Percentiles rank a stretch among this genome's conserved stretches.
Evolutionary conservation across 2,113 vertebrate genomes (phyloP).

Genomic region (Psephotus haematonotus): DNA sequence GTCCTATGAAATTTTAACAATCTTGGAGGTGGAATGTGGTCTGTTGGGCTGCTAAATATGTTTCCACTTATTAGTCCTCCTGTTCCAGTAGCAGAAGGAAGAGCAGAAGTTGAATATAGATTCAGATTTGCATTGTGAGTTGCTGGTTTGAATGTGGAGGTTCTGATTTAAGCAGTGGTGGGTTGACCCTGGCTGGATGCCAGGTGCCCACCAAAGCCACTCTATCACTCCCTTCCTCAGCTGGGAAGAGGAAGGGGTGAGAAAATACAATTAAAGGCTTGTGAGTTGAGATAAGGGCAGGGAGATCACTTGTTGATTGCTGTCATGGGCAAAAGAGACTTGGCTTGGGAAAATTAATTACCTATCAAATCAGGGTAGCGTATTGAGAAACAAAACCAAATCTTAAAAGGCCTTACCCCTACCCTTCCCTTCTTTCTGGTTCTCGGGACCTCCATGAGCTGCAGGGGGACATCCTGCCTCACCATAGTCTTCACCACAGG

Average conservation of each 20-base stretch:
- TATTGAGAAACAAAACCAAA: neutral
- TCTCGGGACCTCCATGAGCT: neutral
- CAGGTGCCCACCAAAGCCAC: neutral
- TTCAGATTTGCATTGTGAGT: neutral
- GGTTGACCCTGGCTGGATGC: neutral
- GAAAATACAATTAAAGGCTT: neutral
- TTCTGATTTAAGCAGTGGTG: neutral
- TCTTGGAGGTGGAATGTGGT: neutral
- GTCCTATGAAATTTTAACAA: fast-evolving
- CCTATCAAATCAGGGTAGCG: neutral
- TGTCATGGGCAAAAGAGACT: neutral
- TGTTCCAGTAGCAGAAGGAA: neutral
- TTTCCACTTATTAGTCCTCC: neutral
- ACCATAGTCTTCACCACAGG: neutral
- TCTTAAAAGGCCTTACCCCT: neutral
- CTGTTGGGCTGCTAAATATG: neutral
- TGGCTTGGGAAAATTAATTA: neutral
- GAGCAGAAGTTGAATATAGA: neutral
- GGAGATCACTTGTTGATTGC: neutral
- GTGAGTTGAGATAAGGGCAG: neutral
- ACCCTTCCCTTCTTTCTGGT: neutral
- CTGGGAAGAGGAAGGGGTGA: neutral
- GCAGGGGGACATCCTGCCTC: neutral
- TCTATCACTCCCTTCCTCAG: neutral
- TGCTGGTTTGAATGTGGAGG: neutral